These are phyloP conservation scores for Istiophorus platypterus DNA, from an alignment of 2,113 vertebrate genomes.

Conservation along the genomic window DNA sequence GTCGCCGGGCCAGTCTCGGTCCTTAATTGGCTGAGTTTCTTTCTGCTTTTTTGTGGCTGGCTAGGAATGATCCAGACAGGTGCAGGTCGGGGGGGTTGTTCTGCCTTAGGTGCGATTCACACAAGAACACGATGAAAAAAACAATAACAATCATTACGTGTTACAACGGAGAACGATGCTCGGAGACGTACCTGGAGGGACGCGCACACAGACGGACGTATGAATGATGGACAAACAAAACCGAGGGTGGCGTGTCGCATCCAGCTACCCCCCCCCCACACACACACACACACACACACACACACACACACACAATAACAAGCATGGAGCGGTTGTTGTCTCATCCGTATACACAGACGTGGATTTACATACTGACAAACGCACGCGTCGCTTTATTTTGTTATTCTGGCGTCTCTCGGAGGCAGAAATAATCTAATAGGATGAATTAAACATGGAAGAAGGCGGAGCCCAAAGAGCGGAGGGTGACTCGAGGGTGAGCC, in stretches of 20 bases:
- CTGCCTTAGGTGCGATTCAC: conserved; percentile 29
- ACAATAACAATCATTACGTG: conserved; percentile 28
- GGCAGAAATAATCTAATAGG: conserved; percentile 9
- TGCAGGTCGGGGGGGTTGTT: conserved; percentile 24
- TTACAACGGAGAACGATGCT: neutral
- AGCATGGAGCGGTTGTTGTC: neutral
- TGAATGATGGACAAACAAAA: neutral
- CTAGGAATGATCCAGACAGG: conserved; percentile 29
- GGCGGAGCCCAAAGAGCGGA: neutral
- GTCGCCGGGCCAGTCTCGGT: neutral
- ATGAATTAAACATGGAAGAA: conserved; percentile 34
- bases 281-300: neutral
- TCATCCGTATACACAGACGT: conserved; percentile 9
- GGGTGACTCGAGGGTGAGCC: neutral
- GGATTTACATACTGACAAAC: conserved; percentile 21
- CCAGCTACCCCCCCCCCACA: neutral
- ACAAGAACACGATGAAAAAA: conserved; percentile 38
- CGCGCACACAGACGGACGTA: neutral
- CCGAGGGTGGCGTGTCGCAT: neutral
- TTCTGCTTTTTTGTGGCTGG: conserved; percentile 43
- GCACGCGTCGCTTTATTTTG: conserved; percentile 33
- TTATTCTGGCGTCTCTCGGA: conserved; percentile 8
- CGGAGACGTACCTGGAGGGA: neutral
- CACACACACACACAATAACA: neutral
- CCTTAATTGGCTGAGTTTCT: conserved; percentile 65